phyloP scores from a whole-genome alignment of 2,797 vertebrate species.

The Lophotriccus pileatus region DNA sequence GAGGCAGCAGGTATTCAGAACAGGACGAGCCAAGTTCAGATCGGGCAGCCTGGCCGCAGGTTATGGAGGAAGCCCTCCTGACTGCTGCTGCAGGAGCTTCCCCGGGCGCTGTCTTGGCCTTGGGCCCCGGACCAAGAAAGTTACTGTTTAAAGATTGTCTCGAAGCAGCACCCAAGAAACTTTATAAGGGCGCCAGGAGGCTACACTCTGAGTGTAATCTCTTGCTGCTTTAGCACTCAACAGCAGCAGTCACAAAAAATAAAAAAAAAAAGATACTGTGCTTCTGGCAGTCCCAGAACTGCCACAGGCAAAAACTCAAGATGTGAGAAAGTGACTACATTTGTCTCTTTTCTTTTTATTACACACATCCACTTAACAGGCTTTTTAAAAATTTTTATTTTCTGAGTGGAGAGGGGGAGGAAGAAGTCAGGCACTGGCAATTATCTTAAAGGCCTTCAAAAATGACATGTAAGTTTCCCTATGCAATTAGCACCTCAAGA shows the following conservation, averaged over 20 bases:
- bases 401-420: not conserved
- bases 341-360: not conserved
- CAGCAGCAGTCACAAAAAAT: not conserved
- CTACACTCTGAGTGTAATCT: not conserved
- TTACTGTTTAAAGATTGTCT: not conserved
- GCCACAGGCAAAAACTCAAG: not conserved
- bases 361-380: not conserved
- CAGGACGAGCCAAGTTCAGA: not conserved
- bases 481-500: not conserved
- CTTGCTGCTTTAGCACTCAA: not conserved
- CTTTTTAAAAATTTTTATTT: not conserved
- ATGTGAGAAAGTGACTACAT: not conserved
- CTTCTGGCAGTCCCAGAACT: not conserved
- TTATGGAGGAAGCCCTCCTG: not conserved
- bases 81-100: not conserved
- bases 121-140: not conserved
- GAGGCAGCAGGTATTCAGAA: not conserved
- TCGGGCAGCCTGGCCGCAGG: not conserved
- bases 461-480: not conserved
- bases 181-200: fast-evolving
- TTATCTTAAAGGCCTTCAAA: not conserved
- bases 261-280: not conserved
- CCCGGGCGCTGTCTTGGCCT: not conserved
- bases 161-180: not conserved
- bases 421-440: not conserved